phyloP scores from a whole-genome alignment of 2,888 invertebrate species.

The Oconnorella tubifera region DNA sequence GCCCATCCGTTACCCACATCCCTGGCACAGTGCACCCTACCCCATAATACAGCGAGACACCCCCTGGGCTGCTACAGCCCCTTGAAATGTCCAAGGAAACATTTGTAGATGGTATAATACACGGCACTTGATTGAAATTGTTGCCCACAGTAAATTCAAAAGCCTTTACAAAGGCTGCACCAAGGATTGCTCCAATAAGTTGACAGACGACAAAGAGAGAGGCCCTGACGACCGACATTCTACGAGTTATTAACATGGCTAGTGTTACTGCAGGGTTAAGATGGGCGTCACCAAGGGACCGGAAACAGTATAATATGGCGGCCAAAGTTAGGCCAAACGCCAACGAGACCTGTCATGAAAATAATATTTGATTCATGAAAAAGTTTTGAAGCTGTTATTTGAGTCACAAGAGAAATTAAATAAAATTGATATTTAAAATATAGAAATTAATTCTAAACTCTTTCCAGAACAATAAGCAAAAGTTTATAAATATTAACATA shows the following conservation, averaged over 20 bases:
- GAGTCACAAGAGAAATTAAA: too few relatives aligned
- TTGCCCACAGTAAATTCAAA: too few relatives aligned
- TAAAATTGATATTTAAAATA: too few relatives aligned
- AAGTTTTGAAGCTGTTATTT: too few relatives aligned
- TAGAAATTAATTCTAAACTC: too few relatives aligned
- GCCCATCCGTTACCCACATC: conserved; percentile 20
- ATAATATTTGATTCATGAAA: too few relatives aligned
- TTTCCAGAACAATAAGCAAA: too few relatives aligned
- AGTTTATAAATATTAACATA: too few relatives aligned
- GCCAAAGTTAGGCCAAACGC: conserved; percentile 52
- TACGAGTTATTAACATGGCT: conserved; percentile 21
- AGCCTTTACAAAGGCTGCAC: conserved; percentile 37
- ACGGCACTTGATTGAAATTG: too few relatives aligned
- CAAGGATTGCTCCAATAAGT: conserved; percentile 24
- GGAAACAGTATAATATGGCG: conserved; percentile 51
- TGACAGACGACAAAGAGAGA: conserved; percentile 23
- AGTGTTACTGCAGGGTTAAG: conserved; percentile 55
- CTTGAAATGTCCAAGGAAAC: too few relatives aligned
- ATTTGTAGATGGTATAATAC: too few relatives aligned
- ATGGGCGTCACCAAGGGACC: conserved; percentile 45
- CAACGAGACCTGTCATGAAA: conserved; percentile 39
- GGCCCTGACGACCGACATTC: conserved; percentile 16
- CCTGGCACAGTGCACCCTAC: conserved; percentile 28
- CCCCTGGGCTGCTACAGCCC: not conserved
- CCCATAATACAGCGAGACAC: too few relatives aligned